phyloP scores from a whole-genome alignment of 2,113 vertebrate genomes.

The Psittacara wagleri region DNA sequence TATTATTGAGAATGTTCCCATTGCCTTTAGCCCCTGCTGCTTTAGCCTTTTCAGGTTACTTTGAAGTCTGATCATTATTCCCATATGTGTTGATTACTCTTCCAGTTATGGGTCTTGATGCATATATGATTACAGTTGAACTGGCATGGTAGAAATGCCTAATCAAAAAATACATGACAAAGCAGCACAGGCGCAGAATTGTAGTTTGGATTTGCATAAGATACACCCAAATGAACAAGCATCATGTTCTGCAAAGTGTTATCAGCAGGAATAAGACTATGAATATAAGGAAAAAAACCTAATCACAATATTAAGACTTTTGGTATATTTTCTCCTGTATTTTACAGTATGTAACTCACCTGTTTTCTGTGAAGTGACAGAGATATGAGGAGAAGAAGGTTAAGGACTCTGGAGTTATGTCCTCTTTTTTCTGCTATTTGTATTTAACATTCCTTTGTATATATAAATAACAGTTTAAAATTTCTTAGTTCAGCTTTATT shows the following conservation, averaged over 20 bases:
- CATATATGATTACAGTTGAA: not conserved
- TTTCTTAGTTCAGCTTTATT: not conserved
- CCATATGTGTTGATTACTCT: not conserved
- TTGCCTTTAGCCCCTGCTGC: not conserved
- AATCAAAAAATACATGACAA: not conserved
- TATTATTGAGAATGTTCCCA: not conserved
- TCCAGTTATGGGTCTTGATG: not conserved
- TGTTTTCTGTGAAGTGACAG: not conserved
- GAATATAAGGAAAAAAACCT: not conserved
- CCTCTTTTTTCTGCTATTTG: not conserved
- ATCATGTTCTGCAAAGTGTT: not conserved
- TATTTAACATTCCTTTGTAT: not conserved
- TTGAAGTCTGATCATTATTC: not conserved
- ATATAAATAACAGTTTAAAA: not conserved
- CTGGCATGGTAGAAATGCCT: not conserved
- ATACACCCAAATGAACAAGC: not conserved
- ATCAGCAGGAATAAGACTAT: not conserved
- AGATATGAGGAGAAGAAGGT: not conserved
- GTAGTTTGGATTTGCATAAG: not conserved
- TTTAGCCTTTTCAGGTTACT: not conserved
- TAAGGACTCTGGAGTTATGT: not conserved
- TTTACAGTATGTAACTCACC: not conserved
- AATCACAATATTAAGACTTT: not conserved
- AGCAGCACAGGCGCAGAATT: not conserved
- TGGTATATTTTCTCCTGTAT: not conserved